Conservation (phyloP, 2,888 invertebrate genomes). For the Metellina segmentata region DNA sequence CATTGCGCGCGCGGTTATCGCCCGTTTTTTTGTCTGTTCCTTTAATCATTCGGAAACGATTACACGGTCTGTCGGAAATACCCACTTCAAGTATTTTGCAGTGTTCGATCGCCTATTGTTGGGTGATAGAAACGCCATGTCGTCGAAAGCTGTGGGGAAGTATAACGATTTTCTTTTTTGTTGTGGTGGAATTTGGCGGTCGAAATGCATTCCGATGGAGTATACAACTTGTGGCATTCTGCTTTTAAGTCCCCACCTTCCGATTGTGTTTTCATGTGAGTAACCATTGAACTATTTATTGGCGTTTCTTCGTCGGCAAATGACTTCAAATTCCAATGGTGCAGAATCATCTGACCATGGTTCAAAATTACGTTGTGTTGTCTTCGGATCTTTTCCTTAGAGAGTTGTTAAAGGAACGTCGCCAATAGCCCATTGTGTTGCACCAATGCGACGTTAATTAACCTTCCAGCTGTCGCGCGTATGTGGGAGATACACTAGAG, state of each 20-base stretch:
- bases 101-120: conserved; percentile 61
- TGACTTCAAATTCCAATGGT: not conserved
- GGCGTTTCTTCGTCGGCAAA: not conserved
- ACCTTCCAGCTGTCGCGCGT: too few species aligned
- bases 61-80: conserved; percentile 60
- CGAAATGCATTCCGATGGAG: not conserved
- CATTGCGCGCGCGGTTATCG: conserved; percentile 50
- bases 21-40: conserved; percentile 34
- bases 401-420: too few species aligned
- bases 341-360: not conserved
- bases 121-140: conserved; percentile 9
- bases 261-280: not conserved
- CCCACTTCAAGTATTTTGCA: conserved; percentile 67
- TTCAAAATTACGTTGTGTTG: too few species aligned
- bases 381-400: too few species aligned
- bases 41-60: conserved; percentile 56
- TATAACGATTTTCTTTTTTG: not conserved
- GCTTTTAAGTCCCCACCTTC: not conserved
- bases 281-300: not conserved
- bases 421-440: too few species aligned
- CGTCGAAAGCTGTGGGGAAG: not conserved
- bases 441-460: too few species aligned
- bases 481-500: too few species aligned
- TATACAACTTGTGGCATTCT: not conserved
- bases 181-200: not conserved